phyloP scores from a whole-genome alignment of 2,113 vertebrate genomes.

The Agapornis roseicollis region DNA sequence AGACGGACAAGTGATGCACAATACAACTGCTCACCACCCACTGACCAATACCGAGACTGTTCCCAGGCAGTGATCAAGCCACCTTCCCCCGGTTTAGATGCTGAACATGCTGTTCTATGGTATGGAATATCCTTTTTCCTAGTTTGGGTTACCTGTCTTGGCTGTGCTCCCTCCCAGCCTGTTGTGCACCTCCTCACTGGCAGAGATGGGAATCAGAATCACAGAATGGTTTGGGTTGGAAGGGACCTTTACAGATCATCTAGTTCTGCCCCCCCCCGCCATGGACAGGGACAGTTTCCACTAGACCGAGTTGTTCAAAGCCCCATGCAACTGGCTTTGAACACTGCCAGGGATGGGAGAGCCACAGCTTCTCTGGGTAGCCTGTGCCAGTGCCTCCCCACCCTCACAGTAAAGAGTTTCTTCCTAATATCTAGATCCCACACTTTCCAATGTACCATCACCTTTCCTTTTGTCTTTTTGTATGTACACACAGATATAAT shows the following conservation, averaged over 20 bases:
- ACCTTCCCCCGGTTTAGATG: neutral
- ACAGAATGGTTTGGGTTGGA: neutral
- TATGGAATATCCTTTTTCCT: neutral
- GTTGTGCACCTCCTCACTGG: neutral
- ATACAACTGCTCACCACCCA: neutral
- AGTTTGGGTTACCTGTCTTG: neutral
- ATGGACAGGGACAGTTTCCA: neutral
- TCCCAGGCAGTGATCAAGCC: neutral
- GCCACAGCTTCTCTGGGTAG: neutral
- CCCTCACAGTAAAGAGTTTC: neutral
- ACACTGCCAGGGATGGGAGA: neutral
- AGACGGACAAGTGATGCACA: neutral
- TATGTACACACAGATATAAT: neutral
- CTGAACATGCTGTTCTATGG: neutral
- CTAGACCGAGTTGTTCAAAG: neutral
- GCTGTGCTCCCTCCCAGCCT: neutral
- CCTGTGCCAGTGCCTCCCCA: neutral
- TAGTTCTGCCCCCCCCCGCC: neutral
- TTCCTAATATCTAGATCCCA: neutral
- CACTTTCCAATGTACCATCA: neutral
- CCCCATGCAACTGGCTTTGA: neutral
- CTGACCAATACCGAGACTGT: neutral
- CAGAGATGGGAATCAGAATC: neutral
- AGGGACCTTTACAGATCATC: neutral
- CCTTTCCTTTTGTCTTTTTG: neutral